Conservation (phyloP, 2,888 invertebrate genomes). For the Lymantria monacha region DNA sequence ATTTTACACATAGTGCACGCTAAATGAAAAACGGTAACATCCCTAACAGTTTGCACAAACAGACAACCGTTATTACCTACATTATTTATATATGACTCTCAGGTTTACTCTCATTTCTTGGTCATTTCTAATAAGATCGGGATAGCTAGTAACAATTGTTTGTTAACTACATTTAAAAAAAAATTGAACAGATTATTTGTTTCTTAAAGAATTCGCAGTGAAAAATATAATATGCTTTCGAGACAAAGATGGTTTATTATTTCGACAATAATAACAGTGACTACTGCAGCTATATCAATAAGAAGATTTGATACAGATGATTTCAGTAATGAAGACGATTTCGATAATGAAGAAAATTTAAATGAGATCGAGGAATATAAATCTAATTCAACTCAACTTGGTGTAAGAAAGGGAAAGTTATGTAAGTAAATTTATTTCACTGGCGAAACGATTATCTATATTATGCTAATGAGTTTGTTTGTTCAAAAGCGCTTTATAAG, state of each 20-base stretch:
- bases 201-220: not conserved
- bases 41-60: conserved; percentile 65
- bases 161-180: too few species aligned
- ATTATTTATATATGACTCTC: conserved; percentile 61
- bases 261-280: conserved; percentile 39
- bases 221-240: conserved; percentile 39
- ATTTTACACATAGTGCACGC: conserved; percentile 44
- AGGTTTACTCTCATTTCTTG: conserved; percentile 52
- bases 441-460: not conserved
- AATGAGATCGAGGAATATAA: conserved; percentile 36
- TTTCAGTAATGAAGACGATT: not conserved
- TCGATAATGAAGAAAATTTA: conserved; percentile 16
- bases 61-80: conserved; percentile 68
- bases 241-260: conserved; percentile 46
- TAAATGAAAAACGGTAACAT: conserved; percentile 70
- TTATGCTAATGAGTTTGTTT: too few species aligned
- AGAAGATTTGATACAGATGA: conserved; percentile 20
- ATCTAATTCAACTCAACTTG: conserved; percentile 18
- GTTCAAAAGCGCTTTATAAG: too few species aligned
- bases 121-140: conserved; percentile 28
- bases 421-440: conserved; percentile 45
- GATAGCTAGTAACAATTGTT: conserved; percentile 6
- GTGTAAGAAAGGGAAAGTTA: conserved; percentile 57
- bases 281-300: conserved; percentile 47
- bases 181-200: too few species aligned